Evolutionary conservation across 2,797 vertebrate genomes (phyloP).

Genomic region (Simalia tracyae): DNA sequence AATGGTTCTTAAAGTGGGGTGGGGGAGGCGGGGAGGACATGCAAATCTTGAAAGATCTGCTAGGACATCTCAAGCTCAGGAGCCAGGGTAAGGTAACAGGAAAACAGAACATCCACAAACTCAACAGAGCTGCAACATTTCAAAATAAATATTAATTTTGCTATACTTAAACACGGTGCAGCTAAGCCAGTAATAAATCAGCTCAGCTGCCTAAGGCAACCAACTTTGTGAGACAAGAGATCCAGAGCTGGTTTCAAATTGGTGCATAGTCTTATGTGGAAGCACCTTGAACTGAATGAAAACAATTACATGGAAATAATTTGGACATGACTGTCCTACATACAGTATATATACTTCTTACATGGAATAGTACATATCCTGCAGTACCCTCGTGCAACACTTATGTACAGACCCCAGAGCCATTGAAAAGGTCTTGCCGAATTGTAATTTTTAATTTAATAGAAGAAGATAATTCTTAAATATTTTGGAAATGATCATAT

Average conservation of each 20-base stretch:
- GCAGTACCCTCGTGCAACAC: not conserved
- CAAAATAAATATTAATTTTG: not conserved
- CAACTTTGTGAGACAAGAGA: not conserved
- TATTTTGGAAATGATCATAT: no score
- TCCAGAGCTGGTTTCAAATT: not conserved
- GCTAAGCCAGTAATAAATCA: not conserved
- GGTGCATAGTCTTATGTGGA: no score
- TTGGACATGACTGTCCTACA: not conserved
- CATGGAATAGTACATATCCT: no score
- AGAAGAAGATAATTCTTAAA: no score
- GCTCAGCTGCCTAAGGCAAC: not conserved
- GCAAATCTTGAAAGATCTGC: not conserved
- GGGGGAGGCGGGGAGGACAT: not conserved
- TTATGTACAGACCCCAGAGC: not conserved
- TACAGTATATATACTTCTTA: no score
- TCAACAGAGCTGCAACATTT: not conserved
- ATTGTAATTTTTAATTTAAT: no score
- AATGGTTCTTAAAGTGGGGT: not conserved
- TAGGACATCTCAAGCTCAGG: not conserved
- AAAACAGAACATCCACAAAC: not conserved
- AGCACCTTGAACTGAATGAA: not conserved
- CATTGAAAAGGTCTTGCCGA: no score
- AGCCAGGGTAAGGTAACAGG: not conserved
- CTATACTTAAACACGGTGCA: not conserved
- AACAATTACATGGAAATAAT: not conserved